A percentile compares a stretch with the other conserved stretches of the same genome.
These are phyloP conservation scores for Oscheius sp. DNA, from an alignment of 2,888 invertebrate genomes.

Conservation along the genomic window DNA sequence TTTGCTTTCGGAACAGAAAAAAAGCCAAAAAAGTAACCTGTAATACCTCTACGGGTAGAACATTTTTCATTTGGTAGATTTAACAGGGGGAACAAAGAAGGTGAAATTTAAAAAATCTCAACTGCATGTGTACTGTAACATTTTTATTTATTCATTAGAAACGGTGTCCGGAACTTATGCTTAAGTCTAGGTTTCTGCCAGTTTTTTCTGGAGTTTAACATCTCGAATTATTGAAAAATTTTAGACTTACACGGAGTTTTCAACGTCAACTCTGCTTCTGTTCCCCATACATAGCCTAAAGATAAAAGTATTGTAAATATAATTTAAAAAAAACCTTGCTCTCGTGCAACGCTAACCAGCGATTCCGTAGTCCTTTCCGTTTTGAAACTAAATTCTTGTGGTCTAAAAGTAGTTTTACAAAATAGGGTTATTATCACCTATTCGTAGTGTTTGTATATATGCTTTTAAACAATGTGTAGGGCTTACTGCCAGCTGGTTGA, in stretches of 20 bases:
- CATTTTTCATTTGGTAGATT: no score
- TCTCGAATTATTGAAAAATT: neutral
- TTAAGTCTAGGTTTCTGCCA: neutral
- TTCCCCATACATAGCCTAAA: slow-evolving; percentile 71
- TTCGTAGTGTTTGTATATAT: slow-evolving; percentile 70
- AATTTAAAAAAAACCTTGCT: no score
- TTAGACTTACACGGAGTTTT: slow-evolving; percentile 72
- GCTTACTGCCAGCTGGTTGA: slow-evolving; percentile 66
- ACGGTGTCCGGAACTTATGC: no score
- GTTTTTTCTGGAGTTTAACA: neutral
- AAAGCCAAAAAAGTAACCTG: no score
- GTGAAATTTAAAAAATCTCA: no score
- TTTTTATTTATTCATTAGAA: no score
- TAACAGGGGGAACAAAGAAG: no score
- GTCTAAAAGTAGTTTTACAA: slow-evolving; percentile 33
- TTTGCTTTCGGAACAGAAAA: no score
- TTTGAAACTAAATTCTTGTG: slow-evolving; percentile 70
- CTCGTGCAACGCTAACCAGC: slow-evolving; percentile 63
- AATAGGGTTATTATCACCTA: slow-evolving; percentile 23
- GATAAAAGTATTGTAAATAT: no score
- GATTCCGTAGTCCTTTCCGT: slow-evolving; percentile 70
- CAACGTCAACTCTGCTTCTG: slow-evolving; percentile 72
- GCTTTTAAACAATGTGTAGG: slow-evolving; percentile 70
- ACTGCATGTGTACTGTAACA: no score
- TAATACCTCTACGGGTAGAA: no score